phyloP scores from a whole-genome alignment of 2,797 vertebrate species.

The Dicrostonyx torquatus region DNA sequence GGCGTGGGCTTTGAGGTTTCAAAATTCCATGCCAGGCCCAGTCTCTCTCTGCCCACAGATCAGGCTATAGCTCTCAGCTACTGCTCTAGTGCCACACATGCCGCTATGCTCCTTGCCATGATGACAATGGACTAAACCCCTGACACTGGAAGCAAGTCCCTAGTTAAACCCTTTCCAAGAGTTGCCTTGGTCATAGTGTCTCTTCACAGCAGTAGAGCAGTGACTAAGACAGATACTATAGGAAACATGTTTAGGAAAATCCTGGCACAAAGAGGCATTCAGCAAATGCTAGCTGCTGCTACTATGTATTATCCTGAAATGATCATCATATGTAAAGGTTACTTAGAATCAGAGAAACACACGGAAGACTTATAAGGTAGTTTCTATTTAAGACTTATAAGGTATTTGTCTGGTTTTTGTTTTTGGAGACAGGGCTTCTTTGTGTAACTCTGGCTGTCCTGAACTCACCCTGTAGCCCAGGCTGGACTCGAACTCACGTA shows the following conservation, averaged over 20 bases:
- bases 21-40: not conserved
- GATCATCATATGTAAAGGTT: not conserved
- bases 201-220: not conserved
- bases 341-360: conserved; percentile 9
- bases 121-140: not conserved
- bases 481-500: not conserved
- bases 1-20: not conserved
- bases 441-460: not conserved
- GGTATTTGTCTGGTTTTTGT: not conserved
- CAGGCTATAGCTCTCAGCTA: not conserved
- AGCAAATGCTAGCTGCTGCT: not conserved
- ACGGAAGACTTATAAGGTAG: not conserved
- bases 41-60: not conserved
- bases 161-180: not conserved
- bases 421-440: not conserved
- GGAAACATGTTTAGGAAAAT: not conserved
- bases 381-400: not conserved
- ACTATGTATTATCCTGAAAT: not conserved
- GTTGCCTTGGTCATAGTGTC: not conserved
- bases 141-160: not conserved
- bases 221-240: no score
- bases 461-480: not conserved
- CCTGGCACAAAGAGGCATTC: not conserved
- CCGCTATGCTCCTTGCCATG: not conserved
- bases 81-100: not conserved